phyloP scores from a whole-genome alignment of 1,140 invertebrate species.

The Diuraphis noxia region DNA sequence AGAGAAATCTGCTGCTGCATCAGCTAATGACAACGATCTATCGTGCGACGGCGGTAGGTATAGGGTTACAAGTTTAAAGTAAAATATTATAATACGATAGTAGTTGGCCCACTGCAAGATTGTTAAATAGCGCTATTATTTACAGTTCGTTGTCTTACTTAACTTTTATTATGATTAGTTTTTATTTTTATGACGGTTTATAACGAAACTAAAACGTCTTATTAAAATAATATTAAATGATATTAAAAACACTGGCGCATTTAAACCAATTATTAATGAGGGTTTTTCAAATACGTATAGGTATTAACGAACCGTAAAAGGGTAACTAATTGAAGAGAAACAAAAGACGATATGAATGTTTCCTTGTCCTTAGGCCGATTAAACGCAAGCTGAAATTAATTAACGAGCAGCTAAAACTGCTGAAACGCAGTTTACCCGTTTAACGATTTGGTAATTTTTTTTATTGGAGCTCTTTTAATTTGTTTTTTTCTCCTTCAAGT shows the following conservation, averaged over 20 bases:
- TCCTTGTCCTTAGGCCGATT: neutral
- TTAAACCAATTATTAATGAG: neutral
- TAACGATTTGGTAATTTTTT: conserved; percentile 25
- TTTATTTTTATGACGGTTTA: neutral
- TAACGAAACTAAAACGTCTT: neutral
- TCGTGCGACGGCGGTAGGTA: too few species aligned
- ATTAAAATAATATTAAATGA: neutral
- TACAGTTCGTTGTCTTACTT: neutral
- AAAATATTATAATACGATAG: neutral
- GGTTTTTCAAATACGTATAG: neutral
- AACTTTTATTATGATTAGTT: neutral
- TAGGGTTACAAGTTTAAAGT: conserved; percentile 2
- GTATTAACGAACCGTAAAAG: conserved; percentile 25
- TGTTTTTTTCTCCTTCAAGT: neutral
- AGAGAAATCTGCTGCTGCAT: neutral
- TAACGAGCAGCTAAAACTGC: neutral
- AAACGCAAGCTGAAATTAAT: neutral
- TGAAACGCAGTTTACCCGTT: conserved; percentile 6
- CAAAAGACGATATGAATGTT: conserved; percentile 15
- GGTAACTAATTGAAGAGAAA: conserved; percentile 10
- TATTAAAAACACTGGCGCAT: neutral
- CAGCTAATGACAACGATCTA: neutral
- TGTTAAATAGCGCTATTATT: neutral
- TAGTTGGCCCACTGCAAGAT: neutral
- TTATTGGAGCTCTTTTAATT: conserved; percentile 20